Percentiles rank a stretch among this genome's conserved stretches.
phyloP scores from a whole-genome alignment of 2,797 vertebrate species.

The Pampus argenteus region DNA sequence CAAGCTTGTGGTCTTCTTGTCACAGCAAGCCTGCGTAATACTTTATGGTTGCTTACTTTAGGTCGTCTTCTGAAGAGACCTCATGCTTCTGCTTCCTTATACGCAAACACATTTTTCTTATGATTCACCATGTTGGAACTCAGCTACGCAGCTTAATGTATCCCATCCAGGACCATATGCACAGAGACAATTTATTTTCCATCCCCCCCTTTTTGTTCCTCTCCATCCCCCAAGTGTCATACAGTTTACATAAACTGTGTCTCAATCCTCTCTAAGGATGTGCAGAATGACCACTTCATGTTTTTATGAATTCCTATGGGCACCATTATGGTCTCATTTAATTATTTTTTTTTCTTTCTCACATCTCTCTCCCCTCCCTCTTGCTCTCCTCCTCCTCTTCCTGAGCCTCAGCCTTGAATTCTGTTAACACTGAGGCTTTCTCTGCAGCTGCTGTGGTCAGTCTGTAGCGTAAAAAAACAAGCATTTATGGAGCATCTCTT shows the following conservation, averaged over 20 bases:
- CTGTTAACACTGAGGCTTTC: slow-evolving; percentile 67
- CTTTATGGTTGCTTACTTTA: slow-evolving; percentile 50
- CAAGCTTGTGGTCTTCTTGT: slow-evolving; percentile 49
- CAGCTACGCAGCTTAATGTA: slow-evolving; percentile 17
- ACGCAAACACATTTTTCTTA: slow-evolving; percentile 42
- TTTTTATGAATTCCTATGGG: slow-evolving; percentile 72
- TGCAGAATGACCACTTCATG: slow-evolving; percentile 41
- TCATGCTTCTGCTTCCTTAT: slow-evolving; percentile 23
- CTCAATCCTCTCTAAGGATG: slow-evolving; percentile 37
- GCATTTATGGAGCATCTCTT: slow-evolving; percentile 34
- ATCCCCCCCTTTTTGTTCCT: not conserved
- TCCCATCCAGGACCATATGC: slow-evolving; percentile 24
- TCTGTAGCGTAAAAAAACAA: slow-evolving; percentile 30
- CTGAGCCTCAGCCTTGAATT: slow-evolving; percentile 46
- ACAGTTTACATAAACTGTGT: slow-evolving; percentile 18
- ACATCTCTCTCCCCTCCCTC: slow-evolving; percentile 38
- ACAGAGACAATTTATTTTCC: slow-evolving; percentile 29
- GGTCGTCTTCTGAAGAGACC: slow-evolving; percentile 33
- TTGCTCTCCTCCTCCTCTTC: slow-evolving; percentile 52
- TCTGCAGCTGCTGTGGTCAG: slow-evolving; percentile 71
- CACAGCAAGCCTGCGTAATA: slow-evolving; percentile 45
- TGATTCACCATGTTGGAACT: slow-evolving; percentile 21
- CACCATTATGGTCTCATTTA: slow-evolving; percentile 58
- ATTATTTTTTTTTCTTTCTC: slow-evolving; percentile 51
- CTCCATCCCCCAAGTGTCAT: slow-evolving; percentile 14